These are phyloP conservation scores for Enoplolaimus lenunculus DNA, from an alignment of 2,888 invertebrate genomes.

Conservation along the genomic window DNA sequence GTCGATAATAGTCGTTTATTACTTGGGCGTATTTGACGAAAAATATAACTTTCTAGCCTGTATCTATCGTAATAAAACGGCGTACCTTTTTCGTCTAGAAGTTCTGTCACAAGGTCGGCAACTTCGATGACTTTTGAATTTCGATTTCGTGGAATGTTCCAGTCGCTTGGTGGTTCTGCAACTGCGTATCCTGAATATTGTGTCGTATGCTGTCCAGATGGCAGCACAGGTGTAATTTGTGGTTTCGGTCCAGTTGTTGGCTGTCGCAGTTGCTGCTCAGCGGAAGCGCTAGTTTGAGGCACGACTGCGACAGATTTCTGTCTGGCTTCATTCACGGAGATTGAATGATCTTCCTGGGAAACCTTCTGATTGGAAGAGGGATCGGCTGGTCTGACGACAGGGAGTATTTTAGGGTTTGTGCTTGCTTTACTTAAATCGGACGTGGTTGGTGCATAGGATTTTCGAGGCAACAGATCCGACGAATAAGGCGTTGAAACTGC, in stretches of 20 bases:
- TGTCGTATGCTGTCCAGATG: too few relatives aligned
- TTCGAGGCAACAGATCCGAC: not conserved
- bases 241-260: not conserved
- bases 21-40: too few relatives aligned
- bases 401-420: not conserved
- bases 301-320: not conserved
- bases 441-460: too few relatives aligned
- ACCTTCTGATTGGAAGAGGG: not conserved
- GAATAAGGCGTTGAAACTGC: slow-evolving; percentile 22
- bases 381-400: not conserved
- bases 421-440: not conserved
- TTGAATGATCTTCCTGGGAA: not conserved
- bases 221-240: too few relatives aligned
- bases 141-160: slow-evolving; percentile 32
- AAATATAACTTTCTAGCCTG: too few relatives aligned
- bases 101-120: slow-evolving; percentile 38
- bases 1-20: too few relatives aligned
- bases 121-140: slow-evolving; percentile 35
- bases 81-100: slow-evolving; percentile 28
- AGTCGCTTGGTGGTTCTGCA: slow-evolving; percentile 30
- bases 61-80: too few relatives aligned
- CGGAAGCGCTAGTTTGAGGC: not conserved
- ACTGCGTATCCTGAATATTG: not conserved
- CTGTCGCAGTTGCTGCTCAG: not conserved
- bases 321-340: too few relatives aligned